Percentiles rank a stretch among this genome's conserved stretches.
Evolutionary conservation across 2,888 invertebrate species (phyloP).

Genomic region (Diaprepes abbreviatus): DNA sequence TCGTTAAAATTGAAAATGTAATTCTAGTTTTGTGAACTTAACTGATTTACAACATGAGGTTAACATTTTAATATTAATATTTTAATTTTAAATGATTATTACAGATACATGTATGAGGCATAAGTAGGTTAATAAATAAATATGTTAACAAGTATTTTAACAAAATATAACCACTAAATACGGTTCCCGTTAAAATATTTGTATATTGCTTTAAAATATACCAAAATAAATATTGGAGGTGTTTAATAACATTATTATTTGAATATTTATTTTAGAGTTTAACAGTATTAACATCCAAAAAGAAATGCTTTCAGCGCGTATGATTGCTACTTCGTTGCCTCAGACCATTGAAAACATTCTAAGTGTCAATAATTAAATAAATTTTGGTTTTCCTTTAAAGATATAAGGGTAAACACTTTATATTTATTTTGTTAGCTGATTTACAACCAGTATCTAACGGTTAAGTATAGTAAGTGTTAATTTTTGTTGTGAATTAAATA

Average conservation of each 20-base stretch:
- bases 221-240: slow-evolving; percentile 1
- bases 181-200: neutral
- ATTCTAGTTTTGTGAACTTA: too few species aligned
- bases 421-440: slow-evolving; percentile 26
- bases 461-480: slow-evolving; percentile 22
- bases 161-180: neutral
- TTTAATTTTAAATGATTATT: too few species aligned
- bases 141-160: neutral
- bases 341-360: slow-evolving; percentile 55
- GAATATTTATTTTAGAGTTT: neutral
- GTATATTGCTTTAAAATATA: slow-evolving; percentile 8
- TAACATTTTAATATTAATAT: too few species aligned
- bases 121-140: too few species aligned
- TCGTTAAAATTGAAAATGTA: too few species aligned
- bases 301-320: slow-evolving; percentile 8
- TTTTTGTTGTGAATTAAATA: slow-evolving; percentile 23
- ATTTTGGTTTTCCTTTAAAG: slow-evolving; percentile 38
- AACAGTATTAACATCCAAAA: neutral
- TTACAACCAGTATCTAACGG: slow-evolving; percentile 16
- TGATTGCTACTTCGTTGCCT: slow-evolving; percentile 6
- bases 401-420: slow-evolving; percentile 1
- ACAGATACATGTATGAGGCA: too few species aligned
- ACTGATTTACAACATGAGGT: too few species aligned
- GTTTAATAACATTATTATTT: neutral
- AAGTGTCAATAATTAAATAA: slow-evolving; percentile 50